These are phyloP conservation scores for Lottia gigantea DNA, from an alignment of 2,888 invertebrate genomes.

Conservation along the genomic window DNA sequence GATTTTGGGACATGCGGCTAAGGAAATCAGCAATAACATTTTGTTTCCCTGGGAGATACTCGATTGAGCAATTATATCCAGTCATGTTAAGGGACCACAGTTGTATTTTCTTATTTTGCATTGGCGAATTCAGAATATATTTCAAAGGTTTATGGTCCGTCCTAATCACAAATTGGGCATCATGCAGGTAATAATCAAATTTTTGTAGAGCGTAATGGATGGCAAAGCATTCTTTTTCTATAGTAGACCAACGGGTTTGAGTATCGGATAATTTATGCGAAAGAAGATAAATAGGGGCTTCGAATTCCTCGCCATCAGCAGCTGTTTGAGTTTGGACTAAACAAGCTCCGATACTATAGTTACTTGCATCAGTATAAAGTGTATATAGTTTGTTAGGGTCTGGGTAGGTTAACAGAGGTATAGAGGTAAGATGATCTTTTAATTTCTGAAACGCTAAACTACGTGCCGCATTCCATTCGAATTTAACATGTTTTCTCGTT, in stretches of 20 bases:
- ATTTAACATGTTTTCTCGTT: slow-evolving; percentile 17
- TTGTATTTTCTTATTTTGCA: slow-evolving; percentile 28
- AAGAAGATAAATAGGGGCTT: slow-evolving; percentile 4
- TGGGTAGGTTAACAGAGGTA: slow-evolving; percentile 16
- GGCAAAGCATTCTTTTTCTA: slow-evolving; percentile 17
- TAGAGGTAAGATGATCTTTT: slow-evolving; percentile 22
- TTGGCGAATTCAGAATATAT: slow-evolving; percentile 24
- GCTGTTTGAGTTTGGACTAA: slow-evolving; percentile 3
- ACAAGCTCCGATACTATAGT: slow-evolving; percentile 6
- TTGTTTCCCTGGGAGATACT: slow-evolving; percentile 23
- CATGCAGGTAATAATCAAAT: slow-evolving; percentile 25
- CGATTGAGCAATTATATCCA: slow-evolving; percentile 29
- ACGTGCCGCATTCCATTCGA: neutral
- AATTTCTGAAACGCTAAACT: neutral
- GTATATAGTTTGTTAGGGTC: slow-evolving; percentile 4
- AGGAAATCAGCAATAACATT: slow-evolving; percentile 25
- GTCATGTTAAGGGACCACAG: slow-evolving; percentile 30
- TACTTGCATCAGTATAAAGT: slow-evolving; percentile 19
- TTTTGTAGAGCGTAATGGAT: slow-evolving; percentile 22
- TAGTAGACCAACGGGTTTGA: slow-evolving; percentile 15
- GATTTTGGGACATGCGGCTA: neutral
- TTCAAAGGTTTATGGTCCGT: slow-evolving; percentile 30
- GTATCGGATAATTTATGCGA: slow-evolving; percentile 11
- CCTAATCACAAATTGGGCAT: slow-evolving; percentile 17
- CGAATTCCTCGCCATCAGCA: neutral